Evolutionary conservation across 2,113 vertebrate species (phyloP).

Genomic region (Cyprinodon tularosa): DNA sequence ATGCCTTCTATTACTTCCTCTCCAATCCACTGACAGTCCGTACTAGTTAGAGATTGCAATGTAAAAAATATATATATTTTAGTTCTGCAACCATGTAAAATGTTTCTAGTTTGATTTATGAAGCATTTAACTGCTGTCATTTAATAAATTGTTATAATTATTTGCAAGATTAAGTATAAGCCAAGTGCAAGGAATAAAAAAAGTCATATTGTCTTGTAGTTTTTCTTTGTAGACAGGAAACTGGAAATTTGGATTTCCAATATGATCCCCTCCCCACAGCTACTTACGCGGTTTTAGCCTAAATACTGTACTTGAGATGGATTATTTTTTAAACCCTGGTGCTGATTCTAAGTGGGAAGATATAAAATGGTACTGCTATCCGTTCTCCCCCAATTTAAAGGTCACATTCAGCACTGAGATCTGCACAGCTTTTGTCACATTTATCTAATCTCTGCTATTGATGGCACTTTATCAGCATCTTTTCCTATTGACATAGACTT

Average conservation of each 20-base stretch:
- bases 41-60: too few species aligned
- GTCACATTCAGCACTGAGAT: constrained; percentile 16
- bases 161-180: neutral
- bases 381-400: neutral
- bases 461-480: constrained; percentile 43
- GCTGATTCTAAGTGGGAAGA: neutral
- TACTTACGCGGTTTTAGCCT: neutral
- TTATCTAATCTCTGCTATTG: constrained; percentile 44
- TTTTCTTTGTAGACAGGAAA: neutral
- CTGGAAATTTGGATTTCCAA: neutral
- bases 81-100: neutral
- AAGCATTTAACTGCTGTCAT: neutral
- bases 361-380: neutral
- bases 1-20: too few species aligned
- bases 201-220: neutral
- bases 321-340: neutral
- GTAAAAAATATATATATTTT: too few species aligned
- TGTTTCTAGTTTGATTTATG: neutral
- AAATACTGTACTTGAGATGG: neutral
- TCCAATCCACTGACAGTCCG: neutral
- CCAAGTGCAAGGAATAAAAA: neutral
- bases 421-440: constrained; percentile 29
- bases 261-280: neutral
- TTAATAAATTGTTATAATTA: neutral
- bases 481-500: constrained; percentile 25